Evolutionary conservation across 2,888 invertebrate genomes (phyloP).

Genomic region (Tanytarsus gracilentus): DNA sequence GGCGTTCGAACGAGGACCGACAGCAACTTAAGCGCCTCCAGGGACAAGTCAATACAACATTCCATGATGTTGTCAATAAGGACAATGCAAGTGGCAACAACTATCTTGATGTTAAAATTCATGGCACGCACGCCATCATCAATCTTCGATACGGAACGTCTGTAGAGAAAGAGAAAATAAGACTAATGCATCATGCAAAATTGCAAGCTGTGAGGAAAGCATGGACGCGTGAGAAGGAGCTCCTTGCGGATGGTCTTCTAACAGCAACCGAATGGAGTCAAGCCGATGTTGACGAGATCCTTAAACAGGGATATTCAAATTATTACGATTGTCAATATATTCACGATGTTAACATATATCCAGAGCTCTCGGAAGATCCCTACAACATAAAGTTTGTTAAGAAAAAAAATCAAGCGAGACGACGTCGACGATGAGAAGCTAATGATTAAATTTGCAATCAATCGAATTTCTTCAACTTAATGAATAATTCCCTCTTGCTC

Average conservation of each 20-base stretch:
- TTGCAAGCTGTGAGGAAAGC: slow-evolving; percentile 79
- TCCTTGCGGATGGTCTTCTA: slow-evolving; percentile 64
- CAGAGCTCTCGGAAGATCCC: slow-evolving; percentile 91
- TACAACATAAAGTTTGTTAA: slow-evolving; percentile 87
- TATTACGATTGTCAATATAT: slow-evolving; percentile 87
- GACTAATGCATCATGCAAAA: slow-evolving; percentile 84
- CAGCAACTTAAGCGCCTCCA: slow-evolving; percentile 82
- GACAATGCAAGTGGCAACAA: slow-evolving; percentile 64
- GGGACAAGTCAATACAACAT: slow-evolving; percentile 83
- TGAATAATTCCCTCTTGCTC: not conserved
- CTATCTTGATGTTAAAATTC: slow-evolving; percentile 81
- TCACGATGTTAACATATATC: slow-evolving; percentile 81
- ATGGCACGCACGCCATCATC: slow-evolving; percentile 83
- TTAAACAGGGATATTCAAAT: slow-evolving; percentile 71
- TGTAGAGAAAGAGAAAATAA: slow-evolving; percentile 77
- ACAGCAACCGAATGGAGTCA: slow-evolving; percentile 79
- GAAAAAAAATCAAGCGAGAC: slow-evolving; percentile 64
- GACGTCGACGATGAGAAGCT: slow-evolving; percentile 36
- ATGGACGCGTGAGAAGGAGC: slow-evolving; percentile 86
- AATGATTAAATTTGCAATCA: slow-evolving; percentile 2
- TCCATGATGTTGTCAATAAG: slow-evolving; percentile 63
- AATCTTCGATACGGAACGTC: slow-evolving; percentile 92
- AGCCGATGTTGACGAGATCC: slow-evolving; percentile 79
- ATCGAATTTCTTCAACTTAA: not conserved
- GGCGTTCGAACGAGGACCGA: slow-evolving; percentile 81